Percentiles rank a stretch among this genome's conserved stretches.
These are phyloP conservation scores for Danionella cerebrum DNA, from an alignment of 2,113 vertebrate genomes.

Conservation along the genomic window DNA sequence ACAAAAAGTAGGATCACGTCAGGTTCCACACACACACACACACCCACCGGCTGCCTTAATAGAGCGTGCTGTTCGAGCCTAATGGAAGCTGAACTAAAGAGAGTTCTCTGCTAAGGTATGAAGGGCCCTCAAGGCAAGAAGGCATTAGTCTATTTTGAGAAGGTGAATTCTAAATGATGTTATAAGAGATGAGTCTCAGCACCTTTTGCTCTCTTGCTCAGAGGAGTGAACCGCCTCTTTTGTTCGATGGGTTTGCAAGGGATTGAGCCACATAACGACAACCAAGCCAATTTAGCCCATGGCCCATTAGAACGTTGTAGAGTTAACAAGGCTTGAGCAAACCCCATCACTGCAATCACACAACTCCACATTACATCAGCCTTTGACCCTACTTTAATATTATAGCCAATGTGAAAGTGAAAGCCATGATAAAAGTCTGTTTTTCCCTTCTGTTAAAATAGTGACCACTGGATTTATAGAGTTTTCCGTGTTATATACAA, in stretches of 20 bases:
- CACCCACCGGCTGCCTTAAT: constrained; percentile 44
- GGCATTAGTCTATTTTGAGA: constrained; percentile 70
- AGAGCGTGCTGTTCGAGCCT: constrained; percentile 55
- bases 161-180: constrained; percentile 66
- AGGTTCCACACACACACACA: constrained; percentile 33
- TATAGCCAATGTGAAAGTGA: constrained; percentile 20
- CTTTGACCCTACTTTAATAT: background rate
- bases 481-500: background rate
- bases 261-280: constrained; percentile 3
- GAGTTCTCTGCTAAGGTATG: constrained; percentile 57
- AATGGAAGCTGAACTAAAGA: constrained; percentile 59
- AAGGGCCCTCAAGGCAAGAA: constrained; percentile 63
- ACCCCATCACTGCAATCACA: background rate
- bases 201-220: constrained; percentile 41
- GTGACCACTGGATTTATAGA: background rate
- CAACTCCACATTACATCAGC: constrained; percentile 11
- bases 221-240: background rate
- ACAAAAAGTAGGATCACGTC: constrained; percentile 40
- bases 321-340: constrained; percentile 1
- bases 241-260: background rate
- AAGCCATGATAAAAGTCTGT: background rate
- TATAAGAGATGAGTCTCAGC: constrained; percentile 59
- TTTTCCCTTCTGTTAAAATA: background rate
- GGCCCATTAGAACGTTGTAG: constrained; percentile 1
- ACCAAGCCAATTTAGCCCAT: constrained; percentile 21